Base-by-base conservation (phyloP, 2,888 invertebrate species). In the Volucella zonaria region DNA sequence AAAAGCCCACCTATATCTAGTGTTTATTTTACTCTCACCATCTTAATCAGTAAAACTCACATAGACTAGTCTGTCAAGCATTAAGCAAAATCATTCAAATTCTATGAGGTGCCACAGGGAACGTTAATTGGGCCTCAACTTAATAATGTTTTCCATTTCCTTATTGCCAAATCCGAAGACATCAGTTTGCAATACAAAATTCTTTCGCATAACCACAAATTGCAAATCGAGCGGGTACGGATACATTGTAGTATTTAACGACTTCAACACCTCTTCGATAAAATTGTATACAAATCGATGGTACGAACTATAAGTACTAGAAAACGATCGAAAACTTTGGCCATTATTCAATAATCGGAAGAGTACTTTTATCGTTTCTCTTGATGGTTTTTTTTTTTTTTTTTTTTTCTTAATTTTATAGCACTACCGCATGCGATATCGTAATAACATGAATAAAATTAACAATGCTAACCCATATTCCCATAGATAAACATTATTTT, bases 301-400 rank as follows among this genome's bases (percentile, higher is more conserved):
- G 40, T 42, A 74, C 74, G 56, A 31, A 6, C 31, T 31, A 31
- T 31, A 6, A 31, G 6, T 31, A 6, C 31, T 31, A 40, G 47
- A 43, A 47, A 56, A 42, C 56, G 12, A 64, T 74, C 23, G 14
- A 23, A 23, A 23, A 23, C 40, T 49, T 8, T 45, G 9, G 68
- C 18, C 43, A 43, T 82, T 77, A 82, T 77, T 45, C 45, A 73
- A 68, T 23, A 68, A 62, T 82, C 82, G 78, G 78, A 82, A 77
- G 82, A 66, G 42, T 45, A 62, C 49, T 45, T 23, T 38, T 62
- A 9, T 11, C 62, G 38, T 67, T 18, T 23, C 31, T 31, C 31
- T 6, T 31, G 4, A 6, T 31, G 31, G 4, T 3, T 23, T 4
- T 23, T 23, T 23, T 23, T 3, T 31, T 31, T 31, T 31, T 2